Conservation (phyloP, 2,113 vertebrate genomes). For the Platichthys stellatus region DNA sequence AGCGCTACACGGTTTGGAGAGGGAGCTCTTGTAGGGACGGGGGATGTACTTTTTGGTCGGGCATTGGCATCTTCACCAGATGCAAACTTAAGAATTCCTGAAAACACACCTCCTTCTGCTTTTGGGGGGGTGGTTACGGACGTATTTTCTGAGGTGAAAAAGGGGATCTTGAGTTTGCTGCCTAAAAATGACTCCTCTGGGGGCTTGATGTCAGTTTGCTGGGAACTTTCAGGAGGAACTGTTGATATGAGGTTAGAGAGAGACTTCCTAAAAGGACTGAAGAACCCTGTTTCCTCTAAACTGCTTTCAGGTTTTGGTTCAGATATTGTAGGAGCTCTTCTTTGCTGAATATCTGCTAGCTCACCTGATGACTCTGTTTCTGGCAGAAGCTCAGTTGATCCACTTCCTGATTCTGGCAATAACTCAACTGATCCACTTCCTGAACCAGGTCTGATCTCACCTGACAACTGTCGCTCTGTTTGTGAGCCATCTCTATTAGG, state of each 20-base stretch:
- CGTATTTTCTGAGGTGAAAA: slow-evolving; percentile 82
- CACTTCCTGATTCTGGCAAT: slow-evolving; percentile 64
- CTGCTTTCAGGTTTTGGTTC: slow-evolving; percentile 69
- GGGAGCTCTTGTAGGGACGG: slow-evolving; percentile 53
- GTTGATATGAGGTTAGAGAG: slow-evolving; percentile 87
- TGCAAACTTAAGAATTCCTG: slow-evolving; percentile 81
- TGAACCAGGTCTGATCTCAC: slow-evolving; percentile 58
- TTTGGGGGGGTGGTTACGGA: slow-evolving; percentile 60
- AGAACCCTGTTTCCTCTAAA: slow-evolving; percentile 82
- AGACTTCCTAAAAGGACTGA: slow-evolving; percentile 92
- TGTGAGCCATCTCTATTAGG: slow-evolving; percentile 42
- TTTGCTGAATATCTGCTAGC: slow-evolving; percentile 75
- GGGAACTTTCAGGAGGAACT: slow-evolving; percentile 70
- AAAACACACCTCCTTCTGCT: slow-evolving; percentile 76
- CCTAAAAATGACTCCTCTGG: slow-evolving; percentile 80
- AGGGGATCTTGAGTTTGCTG: slow-evolving; percentile 85
- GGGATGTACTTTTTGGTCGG: slow-evolving; percentile 36
- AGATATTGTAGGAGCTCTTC: slow-evolving; percentile 37
- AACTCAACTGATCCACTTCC: slow-evolving; percentile 77
- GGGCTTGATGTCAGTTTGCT: slow-evolving; percentile 57
- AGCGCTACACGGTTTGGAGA: slow-evolving; percentile 67
- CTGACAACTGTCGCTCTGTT: slow-evolving; percentile 60
- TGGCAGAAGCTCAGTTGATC: slow-evolving; percentile 79
- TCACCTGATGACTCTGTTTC: slow-evolving; percentile 82
- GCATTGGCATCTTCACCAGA: slow-evolving; percentile 70